These are phyloP conservation scores for Volucella zonaria DNA, from an alignment of 2,888 invertebrate species.

Conservation along the genomic window DNA sequence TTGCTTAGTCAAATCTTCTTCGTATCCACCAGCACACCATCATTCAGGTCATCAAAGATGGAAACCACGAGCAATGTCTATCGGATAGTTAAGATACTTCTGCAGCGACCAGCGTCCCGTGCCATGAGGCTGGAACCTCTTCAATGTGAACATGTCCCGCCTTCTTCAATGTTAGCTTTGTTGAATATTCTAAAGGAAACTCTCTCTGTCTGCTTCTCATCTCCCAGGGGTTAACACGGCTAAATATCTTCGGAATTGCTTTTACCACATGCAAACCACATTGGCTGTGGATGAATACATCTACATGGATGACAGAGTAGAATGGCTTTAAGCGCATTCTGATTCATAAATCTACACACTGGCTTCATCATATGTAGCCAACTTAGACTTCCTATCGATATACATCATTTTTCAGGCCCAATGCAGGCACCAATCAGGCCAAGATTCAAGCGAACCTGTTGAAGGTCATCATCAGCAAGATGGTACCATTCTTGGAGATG, in stretches of 20 bases:
- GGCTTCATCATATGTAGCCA: conserved; percentile 96
- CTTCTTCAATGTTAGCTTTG: conserved; percentile 90
- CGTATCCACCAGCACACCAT: too few species aligned
- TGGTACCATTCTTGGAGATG: conserved; percentile 92
- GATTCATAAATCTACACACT: conserved; percentile 98
- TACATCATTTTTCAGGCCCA: conserved; percentile 96
- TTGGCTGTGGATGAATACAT: conserved; percentile 95
- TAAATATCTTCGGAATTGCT: conserved; percentile 96
- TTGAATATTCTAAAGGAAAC: conserved; percentile 94
- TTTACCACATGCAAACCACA: conserved; percentile 95
- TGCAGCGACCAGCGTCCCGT: conserved; percentile 84
- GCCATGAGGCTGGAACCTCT: conserved; percentile 87
- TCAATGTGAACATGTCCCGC: conserved; percentile 91
- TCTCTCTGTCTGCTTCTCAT: conserved; percentile 94
- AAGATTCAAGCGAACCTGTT: conserved; percentile 94
- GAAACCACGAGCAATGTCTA: conserved; percentile 90
- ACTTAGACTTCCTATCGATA: conserved; percentile 94
- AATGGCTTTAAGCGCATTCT: too few species aligned
- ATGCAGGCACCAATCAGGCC: conserved; percentile 92
- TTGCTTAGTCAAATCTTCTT: too few species aligned
- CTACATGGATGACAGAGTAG: conserved; percentile 95
- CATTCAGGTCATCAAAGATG: conserved; percentile 85
- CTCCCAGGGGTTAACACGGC: conserved; percentile 97
- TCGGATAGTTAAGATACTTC: conserved; percentile 89
- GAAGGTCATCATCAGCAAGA: conserved; percentile 88